Evolutionary conservation across 2,888 invertebrate species (phyloP), one percentile per base, ranked within the genome.

Genomic region (Hoplodrina ambigua): DNA sequence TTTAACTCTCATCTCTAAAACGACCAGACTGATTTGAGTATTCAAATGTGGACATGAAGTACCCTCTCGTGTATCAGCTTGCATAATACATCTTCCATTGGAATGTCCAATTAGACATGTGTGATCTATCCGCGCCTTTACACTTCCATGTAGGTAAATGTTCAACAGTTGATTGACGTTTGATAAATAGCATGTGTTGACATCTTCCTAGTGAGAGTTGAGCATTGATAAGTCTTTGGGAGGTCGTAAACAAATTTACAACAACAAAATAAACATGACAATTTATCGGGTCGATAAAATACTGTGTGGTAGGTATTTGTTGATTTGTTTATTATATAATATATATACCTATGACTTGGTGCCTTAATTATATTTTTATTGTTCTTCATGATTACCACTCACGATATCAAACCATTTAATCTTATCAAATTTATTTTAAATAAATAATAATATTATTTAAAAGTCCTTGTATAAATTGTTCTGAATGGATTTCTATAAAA

Each of bases 171-270:
- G 91, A 91, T 87, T 91, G 93, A 92, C 91, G 85, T 88, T 84
- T 89, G 92, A 93, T 94, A 93, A 90, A 93, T 88, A 88, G 87
- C 88, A 88, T 88, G 86, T 87, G 90, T 90, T 90, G 93, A 91
- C 93, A 91, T 92, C 88, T 88, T 87, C 84, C 87, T 83, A 88
- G 89, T 88, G 87, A 89, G 90, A 89, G 88, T 87, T 81, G 85
- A 85, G 86, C 85, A 86, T 80, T 87, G 90, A 91, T 92, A 91
- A 89, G 89, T 88, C 88, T 87, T 87, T 88, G 88, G 89, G 88
- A 89, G 90, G 90, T 89, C 89, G 88, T 82, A 77, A 82, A 81
- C 85, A 78, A 86, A 86, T 86, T 83, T 84, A 82, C 80, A 86
- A 87, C 87, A 87, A 87, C 88, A 85, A 83, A 79, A 83, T 87